phyloP scores from a whole-genome alignment of 2,888 invertebrate species.

The Eupithecia subfuscata region DNA sequence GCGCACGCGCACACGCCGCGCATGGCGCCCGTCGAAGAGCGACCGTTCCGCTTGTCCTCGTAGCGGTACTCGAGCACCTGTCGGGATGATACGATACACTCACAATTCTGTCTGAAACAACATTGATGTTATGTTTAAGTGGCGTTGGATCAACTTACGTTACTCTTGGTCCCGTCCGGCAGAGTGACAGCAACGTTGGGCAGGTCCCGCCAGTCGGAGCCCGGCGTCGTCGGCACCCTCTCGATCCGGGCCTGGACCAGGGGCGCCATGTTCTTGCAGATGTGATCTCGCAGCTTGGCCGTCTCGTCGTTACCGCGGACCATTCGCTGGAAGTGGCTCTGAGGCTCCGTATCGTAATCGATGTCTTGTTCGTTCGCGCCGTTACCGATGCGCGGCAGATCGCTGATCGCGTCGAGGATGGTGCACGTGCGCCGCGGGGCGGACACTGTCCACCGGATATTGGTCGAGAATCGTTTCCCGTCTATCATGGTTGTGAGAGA shows the following conservation, averaged over 20 bases:
- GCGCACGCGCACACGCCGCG: slow-evolving; percentile 93
- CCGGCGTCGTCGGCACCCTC: slow-evolving; percentile 88
- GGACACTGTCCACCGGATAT: slow-evolving; percentile 86
- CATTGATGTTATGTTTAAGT: neutral
- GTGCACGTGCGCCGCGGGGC: slow-evolving; percentile 91
- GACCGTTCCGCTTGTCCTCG: slow-evolving; percentile 78
- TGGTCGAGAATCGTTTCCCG: slow-evolving; percentile 76
- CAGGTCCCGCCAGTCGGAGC: slow-evolving; percentile 94
- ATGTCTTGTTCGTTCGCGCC: slow-evolving; percentile 88
- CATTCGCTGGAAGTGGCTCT: slow-evolving; percentile 90
- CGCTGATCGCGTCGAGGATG: slow-evolving; percentile 92
- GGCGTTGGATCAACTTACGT: slow-evolving; percentile 61
- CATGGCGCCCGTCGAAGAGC: slow-evolving; percentile 69
- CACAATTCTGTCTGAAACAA: neutral
- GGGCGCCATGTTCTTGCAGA: slow-evolving; percentile 93
- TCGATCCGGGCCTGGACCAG: slow-evolving; percentile 90
- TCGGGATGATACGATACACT: neutral
- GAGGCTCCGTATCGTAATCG: slow-evolving; percentile 87
- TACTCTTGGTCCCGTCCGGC: slow-evolving; percentile 87
- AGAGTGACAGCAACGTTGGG: slow-evolving; percentile 90
- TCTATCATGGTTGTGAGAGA: slow-evolving; percentile 79
- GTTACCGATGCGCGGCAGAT: slow-evolving; percentile 89
- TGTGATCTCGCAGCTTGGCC: slow-evolving; percentile 87
- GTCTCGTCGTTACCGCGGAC: slow-evolving; percentile 85
- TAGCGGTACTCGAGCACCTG: slow-evolving; percentile 79